Conservation (phyloP, 2,888 invertebrate genomes). For the Agrotis exclamationis region DNA sequence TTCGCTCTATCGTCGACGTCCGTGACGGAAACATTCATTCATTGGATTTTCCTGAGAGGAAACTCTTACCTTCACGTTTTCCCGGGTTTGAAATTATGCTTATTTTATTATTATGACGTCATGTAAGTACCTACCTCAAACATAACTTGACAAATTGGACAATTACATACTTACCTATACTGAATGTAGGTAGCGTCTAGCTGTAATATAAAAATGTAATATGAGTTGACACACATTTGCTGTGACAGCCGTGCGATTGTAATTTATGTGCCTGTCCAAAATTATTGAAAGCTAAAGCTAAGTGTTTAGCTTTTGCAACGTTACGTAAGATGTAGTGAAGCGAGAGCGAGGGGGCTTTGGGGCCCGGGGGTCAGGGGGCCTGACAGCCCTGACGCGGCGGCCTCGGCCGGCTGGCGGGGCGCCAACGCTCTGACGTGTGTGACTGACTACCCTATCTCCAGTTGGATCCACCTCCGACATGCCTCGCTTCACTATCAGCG, state of each 20-base stretch:
- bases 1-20: conserved; percentile 22
- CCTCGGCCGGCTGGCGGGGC: conserved; percentile 74
- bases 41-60: conserved; percentile 43
- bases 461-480: conserved; percentile 74
- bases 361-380: conserved; percentile 16
- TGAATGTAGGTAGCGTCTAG: conserved; percentile 3
- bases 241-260: conserved; percentile 12
- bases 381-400: conserved; percentile 62
- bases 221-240: conserved; percentile 14
- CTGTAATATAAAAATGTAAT: conserved; percentile 14
- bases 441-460: conserved; percentile 77
- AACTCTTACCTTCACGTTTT: conserved; percentile 31
- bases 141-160: neutral
- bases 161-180: neutral
- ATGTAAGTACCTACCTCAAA: neutral
- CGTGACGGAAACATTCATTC: conserved; percentile 43
- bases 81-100: conserved; percentile 28
- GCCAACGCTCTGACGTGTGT: conserved; percentile 79
- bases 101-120: conserved; percentile 28
- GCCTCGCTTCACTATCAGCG: conserved; percentile 73
- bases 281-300: conserved; percentile 31
- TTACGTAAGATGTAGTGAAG: conserved; percentile 77
- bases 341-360: conserved; percentile 36
- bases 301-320: conserved; percentile 63
- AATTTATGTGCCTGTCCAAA: conserved; percentile 15